A percentile compares a stretch with the other conserved stretches of the same genome.
phyloP scores from a whole-genome alignment of 1,140 invertebrate genomes.

The Anthonomus grandis region DNA sequence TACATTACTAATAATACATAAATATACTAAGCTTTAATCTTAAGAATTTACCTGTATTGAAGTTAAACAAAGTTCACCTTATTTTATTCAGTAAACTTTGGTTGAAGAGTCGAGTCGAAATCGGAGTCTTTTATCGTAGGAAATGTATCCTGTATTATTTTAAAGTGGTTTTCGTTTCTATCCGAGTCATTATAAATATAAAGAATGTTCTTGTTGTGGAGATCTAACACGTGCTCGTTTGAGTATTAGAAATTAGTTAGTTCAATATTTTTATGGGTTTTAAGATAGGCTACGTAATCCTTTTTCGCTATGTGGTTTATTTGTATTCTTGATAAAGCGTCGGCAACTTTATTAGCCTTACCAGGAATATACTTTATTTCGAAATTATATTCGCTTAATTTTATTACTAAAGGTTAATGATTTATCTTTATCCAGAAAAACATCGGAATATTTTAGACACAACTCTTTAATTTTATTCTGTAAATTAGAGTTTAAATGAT shows the following conservation, averaged over 20 bases:
- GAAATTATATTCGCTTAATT: conserved; percentile 1
- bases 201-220: too few species aligned
- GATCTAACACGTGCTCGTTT: background rate
- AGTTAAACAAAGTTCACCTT: too few species aligned
- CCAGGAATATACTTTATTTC: background rate
- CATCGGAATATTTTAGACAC: background rate
- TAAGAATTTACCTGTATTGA: too few species aligned
- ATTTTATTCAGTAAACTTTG: too few species aligned
- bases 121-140: too few species aligned
- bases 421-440: too few species aligned
- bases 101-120: background rate
- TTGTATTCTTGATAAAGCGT: conserved; percentile 2
- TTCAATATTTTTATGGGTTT: background rate
- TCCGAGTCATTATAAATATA: background rate
- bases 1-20: too few species aligned
- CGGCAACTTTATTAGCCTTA: background rate
- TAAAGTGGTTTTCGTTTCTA: conserved; percentile 1
- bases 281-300: background rate
- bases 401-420: background rate
- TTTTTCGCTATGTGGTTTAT: background rate
- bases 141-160: conserved; percentile 1
- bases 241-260: background rate
- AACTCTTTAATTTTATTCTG: background rate
- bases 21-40: too few species aligned
- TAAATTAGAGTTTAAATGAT: background rate